Evolutionary conservation across 2,113 vertebrate species (phyloP).

Genomic region (Prinia subflava): DNA sequence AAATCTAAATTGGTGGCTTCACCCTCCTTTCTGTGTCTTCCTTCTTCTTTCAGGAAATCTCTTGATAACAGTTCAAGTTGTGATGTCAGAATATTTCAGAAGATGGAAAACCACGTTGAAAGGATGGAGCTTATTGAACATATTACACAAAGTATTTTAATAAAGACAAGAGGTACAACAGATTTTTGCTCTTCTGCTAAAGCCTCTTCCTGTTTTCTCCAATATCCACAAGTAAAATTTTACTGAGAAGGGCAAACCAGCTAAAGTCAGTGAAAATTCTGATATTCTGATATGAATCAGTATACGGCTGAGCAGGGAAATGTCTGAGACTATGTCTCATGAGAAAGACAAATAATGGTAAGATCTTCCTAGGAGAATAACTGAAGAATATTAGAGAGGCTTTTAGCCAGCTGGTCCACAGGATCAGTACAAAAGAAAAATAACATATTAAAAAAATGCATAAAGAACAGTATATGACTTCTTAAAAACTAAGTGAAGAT

Average conservation of each 20-base stretch:
- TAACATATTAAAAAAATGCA: background rate
- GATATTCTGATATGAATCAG: background rate
- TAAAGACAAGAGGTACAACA: background rate
- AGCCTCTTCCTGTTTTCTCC: background rate
- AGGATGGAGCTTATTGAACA: background rate
- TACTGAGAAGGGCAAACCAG: background rate
- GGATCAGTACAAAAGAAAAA: background rate
- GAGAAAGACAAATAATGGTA: background rate
- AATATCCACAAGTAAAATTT: background rate
- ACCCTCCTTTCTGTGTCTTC: background rate
- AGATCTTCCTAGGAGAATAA: background rate
- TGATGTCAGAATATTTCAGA: background rate
- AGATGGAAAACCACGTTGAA: background rate
- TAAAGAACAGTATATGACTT: background rate
- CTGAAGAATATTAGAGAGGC: background rate
- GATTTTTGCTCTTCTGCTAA: background rate
- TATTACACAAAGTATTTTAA: background rate
- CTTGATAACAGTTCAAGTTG: background rate
- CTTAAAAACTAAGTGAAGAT: background rate
- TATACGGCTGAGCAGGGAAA: background rate
- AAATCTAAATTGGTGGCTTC: background rate
- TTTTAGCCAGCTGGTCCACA: background rate
- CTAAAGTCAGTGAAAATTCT: background rate
- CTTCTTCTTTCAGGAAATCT: background rate
- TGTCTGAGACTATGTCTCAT: background rate